These are phyloP conservation scores for Scolopax rusticola DNA, from an alignment of 2,797 vertebrate genomes.

Conservation along the genomic window DNA sequence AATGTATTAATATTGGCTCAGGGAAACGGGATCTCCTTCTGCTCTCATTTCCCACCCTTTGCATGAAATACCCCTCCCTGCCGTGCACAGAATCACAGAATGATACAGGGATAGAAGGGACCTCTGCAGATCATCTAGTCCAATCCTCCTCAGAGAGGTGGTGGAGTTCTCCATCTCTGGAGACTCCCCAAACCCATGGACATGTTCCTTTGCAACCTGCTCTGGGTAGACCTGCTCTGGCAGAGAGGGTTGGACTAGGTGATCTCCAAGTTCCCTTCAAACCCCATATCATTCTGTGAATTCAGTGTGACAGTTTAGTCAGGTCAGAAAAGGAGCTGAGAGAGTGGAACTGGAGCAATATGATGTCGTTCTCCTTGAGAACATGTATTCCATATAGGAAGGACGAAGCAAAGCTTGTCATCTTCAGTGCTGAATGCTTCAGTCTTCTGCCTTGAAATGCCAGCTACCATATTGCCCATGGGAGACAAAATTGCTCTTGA, in stretches of 20 bases:
- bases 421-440: not conserved
- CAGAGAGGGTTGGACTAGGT: no score
- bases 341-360: not conserved
- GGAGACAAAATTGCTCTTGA: not conserved
- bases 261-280: no score
- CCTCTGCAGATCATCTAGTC: no score
- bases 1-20: constrained; percentile 16
- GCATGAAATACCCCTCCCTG: not conserved
- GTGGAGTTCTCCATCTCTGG: no score
- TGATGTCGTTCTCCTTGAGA: not conserved
- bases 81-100: not conserved
- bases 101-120: no score
- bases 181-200: no score
- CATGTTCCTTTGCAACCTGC: no score
- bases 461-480: not conserved
- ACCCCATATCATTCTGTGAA: no score
- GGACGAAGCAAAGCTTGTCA: not conserved
- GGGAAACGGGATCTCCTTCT: not conserved
- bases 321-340: not conserved
- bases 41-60: not conserved
- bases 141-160: no score
- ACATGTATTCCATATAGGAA: not conserved
- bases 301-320: not conserved
- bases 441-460: not conserved
- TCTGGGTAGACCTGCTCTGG: no score